A percentile compares a stretch with the other conserved stretches of the same genome.
phyloP scores from a whole-genome alignment of 2,888 invertebrate species.

The Ferdinandea cuprea region DNA sequence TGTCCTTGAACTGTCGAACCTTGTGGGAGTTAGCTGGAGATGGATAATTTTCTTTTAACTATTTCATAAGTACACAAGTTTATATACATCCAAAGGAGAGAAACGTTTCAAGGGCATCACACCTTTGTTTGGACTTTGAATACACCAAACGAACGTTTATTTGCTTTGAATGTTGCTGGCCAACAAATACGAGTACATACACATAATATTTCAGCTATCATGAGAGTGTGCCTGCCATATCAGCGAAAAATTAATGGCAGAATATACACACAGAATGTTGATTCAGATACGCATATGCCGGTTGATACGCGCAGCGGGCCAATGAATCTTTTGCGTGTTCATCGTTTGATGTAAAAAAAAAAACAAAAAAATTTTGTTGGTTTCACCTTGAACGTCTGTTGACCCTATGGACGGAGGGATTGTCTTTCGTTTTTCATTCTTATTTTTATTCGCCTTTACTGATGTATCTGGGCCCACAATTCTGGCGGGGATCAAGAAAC shows the following conservation, averaged over 20 bases:
- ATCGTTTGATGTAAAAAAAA: slow-evolving; percentile 48
- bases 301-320: neutral
- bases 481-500: slow-evolving; percentile 10
- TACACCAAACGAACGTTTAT: neutral
- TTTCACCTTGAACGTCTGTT: slow-evolving; percentile 69
- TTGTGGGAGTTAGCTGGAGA: neutral
- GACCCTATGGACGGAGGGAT: slow-evolving; percentile 34
- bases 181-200: neutral
- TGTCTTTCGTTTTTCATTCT: neutral
- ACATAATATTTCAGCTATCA: slow-evolving; percentile 14
- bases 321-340: slow-evolving; percentile 29
- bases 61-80: neutral
- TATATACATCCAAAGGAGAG: slow-evolving; percentile 19
- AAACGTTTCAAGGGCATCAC: slow-evolving; percentile 52
- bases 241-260: slow-evolving; percentile 48
- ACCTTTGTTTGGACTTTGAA: slow-evolving; percentile 50
- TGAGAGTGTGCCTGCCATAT: slow-evolving; percentile 25
- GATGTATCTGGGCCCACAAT: neutral
- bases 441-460: neutral
- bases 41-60: neutral
- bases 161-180: neutral
- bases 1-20: slow-evolving; percentile 58
- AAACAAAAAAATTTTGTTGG: no score
- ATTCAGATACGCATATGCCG: slow-evolving; percentile 31
- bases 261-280: slow-evolving; percentile 42